Evolutionary conservation across 2,888 invertebrate species (phyloP).

Genomic region (Diaphora mendica): DNA sequence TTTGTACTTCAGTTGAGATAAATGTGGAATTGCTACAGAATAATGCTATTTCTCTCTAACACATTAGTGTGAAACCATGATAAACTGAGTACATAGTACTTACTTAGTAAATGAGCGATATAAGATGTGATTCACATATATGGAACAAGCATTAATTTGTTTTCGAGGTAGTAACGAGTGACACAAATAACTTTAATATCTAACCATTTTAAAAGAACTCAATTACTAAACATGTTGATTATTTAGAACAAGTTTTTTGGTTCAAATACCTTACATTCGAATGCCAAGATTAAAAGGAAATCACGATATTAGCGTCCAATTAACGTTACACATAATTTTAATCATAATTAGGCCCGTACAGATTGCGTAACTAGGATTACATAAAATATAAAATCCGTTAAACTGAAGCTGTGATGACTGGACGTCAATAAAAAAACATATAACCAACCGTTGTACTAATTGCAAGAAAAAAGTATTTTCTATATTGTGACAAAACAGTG

Average conservation of each 20-base stretch:
- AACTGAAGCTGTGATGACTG: slow-evolving; percentile 21
- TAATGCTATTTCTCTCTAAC: not conserved
- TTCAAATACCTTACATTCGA: slow-evolving; percentile 6
- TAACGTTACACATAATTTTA: slow-evolving; percentile 14
- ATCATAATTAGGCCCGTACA: slow-evolving; percentile 23
- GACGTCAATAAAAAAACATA: slow-evolving; percentile 29
- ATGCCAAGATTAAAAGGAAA: slow-evolving; percentile 7
- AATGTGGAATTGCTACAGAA: not conserved
- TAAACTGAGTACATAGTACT: slow-evolving; percentile 6
- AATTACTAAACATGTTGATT: slow-evolving; percentile 1
- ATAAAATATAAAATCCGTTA: slow-evolving; percentile 23
- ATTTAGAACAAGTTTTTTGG: slow-evolving; percentile 1
- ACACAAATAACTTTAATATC: not conserved
- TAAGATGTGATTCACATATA: slow-evolving; percentile 3
- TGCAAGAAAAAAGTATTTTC: slow-evolving; percentile 25
- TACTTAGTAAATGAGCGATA: slow-evolving; percentile 1
- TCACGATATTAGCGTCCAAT: not conserved
- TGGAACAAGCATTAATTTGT: not conserved
- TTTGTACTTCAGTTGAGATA: slow-evolving; percentile 3
- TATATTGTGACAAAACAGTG: slow-evolving; percentile 33
- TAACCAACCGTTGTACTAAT: slow-evolving; percentile 16
- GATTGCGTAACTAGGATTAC: slow-evolving; percentile 22
- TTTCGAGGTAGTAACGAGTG: not conserved
- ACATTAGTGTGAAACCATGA: not conserved
- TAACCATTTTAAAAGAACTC: not conserved